These are phyloP conservation scores for Nemoura dubitans DNA, from an alignment of 2,888 invertebrate genomes.

Conservation along the genomic window DNA sequence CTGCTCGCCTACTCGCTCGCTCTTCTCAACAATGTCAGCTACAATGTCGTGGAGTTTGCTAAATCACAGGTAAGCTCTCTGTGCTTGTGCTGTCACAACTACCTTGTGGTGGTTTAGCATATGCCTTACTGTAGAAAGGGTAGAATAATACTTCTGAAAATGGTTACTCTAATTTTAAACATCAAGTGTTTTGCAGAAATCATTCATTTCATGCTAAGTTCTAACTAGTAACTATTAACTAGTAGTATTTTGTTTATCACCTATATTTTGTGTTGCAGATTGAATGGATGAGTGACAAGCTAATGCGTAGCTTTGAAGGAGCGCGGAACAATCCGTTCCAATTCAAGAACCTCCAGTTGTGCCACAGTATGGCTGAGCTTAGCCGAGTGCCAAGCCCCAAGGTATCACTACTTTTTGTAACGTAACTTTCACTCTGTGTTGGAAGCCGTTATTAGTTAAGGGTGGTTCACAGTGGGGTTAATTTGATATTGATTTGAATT, in stretches of 20 bases:
- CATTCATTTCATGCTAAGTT: too few relatives aligned
- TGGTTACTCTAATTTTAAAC: too few relatives aligned
- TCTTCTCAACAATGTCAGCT: conserved; percentile 94
- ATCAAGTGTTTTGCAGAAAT: too few relatives aligned
- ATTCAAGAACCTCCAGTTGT: conserved; percentile 91
- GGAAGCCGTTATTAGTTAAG: too few relatives aligned
- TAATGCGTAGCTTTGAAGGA: conserved; percentile 91
- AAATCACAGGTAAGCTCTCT: conserved; percentile 80
- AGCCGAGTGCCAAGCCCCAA: conserved; percentile 88
- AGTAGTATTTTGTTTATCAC: too few relatives aligned
- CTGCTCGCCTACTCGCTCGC: conserved; percentile 93
- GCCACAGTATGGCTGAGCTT: conserved; percentile 90
- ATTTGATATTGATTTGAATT: too few relatives aligned
- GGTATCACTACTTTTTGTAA: too few relatives aligned
- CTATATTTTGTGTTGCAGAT: conserved; percentile 66
- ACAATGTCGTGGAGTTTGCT: conserved; percentile 98
- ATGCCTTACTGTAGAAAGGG: too few relatives aligned
- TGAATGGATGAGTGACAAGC: conserved; percentile 99
- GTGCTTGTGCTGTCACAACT: background rate
- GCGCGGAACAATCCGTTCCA: conserved; percentile 95
- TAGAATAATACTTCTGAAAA: too few relatives aligned
- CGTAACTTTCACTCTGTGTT: conserved; percentile 10
- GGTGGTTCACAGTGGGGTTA: too few relatives aligned
- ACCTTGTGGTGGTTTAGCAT: too few relatives aligned
- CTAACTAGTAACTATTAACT: too few relatives aligned